phyloP scores from a whole-genome alignment of 2,888 invertebrate species.

The Nebria brevicollis region DNA sequence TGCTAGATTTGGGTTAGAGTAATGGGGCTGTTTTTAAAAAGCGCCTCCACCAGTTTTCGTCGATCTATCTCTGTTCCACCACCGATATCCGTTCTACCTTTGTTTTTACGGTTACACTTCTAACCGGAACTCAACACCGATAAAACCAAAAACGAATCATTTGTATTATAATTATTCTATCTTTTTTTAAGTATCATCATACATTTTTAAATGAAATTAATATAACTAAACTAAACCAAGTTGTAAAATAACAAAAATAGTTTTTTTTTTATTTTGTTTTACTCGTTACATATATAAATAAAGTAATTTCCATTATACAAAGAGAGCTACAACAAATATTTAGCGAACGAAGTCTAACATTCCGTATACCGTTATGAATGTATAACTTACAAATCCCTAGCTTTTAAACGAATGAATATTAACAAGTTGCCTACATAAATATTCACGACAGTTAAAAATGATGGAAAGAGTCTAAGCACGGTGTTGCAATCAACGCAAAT shows the following conservation, averaged over 20 bases:
- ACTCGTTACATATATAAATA: not conserved
- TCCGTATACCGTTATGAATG: not conserved
- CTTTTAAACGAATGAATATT: conserved; percentile 32
- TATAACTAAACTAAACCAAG: no score
- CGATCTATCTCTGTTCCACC: not conserved
- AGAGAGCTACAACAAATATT: not conserved
- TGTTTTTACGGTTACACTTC: conserved; percentile 18
- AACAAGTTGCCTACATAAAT: conserved; percentile 29
- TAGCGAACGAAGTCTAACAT: not conserved
- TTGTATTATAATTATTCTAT: not conserved
- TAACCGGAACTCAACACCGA: not conserved
- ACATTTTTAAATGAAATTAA: no score
- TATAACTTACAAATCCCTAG: not conserved
- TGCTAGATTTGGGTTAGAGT: conserved; percentile 45
- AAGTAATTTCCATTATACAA: not conserved
- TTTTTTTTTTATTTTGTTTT: no score
- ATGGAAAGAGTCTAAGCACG: conserved; percentile 13
- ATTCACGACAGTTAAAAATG: conserved; percentile 29
- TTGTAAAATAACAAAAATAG: no score
- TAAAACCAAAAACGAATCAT: not conserved
- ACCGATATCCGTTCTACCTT: conserved; percentile 12
- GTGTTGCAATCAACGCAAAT: not conserved
- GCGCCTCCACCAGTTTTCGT: conserved; percentile 15
- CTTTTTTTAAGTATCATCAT: not conserved
- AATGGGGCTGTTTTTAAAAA: conserved; percentile 42